Evolutionary conservation across 2,113 vertebrate species (phyloP).

Genomic region (Nothoprocta perdicaria): DNA sequence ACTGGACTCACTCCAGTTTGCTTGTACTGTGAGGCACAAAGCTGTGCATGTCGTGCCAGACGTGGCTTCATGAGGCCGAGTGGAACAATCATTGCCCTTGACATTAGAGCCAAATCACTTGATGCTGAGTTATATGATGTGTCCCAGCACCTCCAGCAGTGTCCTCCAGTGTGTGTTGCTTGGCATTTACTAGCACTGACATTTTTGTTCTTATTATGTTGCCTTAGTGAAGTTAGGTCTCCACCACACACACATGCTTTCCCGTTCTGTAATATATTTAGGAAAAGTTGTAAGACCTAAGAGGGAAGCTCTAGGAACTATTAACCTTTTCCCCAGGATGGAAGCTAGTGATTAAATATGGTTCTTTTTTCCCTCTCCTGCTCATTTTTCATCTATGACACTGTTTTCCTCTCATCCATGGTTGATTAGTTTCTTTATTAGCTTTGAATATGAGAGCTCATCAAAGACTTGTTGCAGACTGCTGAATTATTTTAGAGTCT

Average conservation of each 20-base stretch:
- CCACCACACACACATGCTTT: not conserved
- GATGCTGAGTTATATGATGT: not conserved
- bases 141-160: not conserved
- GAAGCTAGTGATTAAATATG: conserved; percentile 5
- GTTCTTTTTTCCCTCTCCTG: not conserved
- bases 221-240: not conserved
- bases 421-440: conserved; percentile 20
- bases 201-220: not conserved
- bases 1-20: not conserved
- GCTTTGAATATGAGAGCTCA: not conserved
- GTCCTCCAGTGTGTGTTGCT: not conserved
- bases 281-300: not conserved
- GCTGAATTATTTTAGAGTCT: not conserved
- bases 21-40: not conserved
- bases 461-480: not conserved
- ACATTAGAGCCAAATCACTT: not conserved
- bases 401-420: not conserved
- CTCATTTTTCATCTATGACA: conserved; percentile 8
- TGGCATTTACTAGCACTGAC: not conserved
- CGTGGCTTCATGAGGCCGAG: not conserved
- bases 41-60: not conserved
- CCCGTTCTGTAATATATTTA: not conserved
- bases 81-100: not conserved
- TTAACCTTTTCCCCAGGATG: not conserved
- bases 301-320: not conserved